Evolutionary conservation across 2,888 invertebrate genomes (phyloP), one percentile per base, ranked within the genome.

Genomic region (Campoletis raptor): DNA sequence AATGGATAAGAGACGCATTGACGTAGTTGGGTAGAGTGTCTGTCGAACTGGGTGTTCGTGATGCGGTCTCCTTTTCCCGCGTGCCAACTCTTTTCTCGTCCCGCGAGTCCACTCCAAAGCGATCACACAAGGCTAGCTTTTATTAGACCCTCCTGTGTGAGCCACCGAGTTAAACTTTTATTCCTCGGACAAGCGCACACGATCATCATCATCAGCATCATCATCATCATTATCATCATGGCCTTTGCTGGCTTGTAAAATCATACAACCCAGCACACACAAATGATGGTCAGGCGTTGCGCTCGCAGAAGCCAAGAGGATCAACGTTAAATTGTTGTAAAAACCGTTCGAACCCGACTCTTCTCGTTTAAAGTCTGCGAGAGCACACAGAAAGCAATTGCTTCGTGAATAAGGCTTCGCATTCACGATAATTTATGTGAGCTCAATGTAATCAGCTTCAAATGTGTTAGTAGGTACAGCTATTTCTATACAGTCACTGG

Each of bases 81-180:
- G 78, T 76, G 83, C 83, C 85, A 79, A 80, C 76, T 70, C 24
- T 67, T 84, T 45, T 61, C 57, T 54, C 73, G 30, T 73, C 83
- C 64, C 77, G 72, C 77, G 72, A 42, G 24, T 80, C 83, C 85
- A 85, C 85, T 85, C 82, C 73, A 85, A 82, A 85, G 78, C 85
- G 82, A 85, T 74, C 85, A 85, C 85, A 85, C 85, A 85, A 85
- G 85, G 85, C 83, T 85, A 80, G 83, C 85, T 85, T 85, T 85
- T 85, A 85, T 85, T 85, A 85, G 85, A 85, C 78, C 85, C 82
- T 82, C 74, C 30, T 66, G 45, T 54, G 24, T 36, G 73, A 45
- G 76, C 24, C 61, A 67, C 67, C 73, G 40, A 82, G 78, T 78
- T 37, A 74, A 79, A 85, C 78, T 85, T 77, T 78, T 70, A 78